Evolutionary conservation across 2,113 vertebrate species (phyloP).

Genomic region (Brachypteracias leptosomus): DNA sequence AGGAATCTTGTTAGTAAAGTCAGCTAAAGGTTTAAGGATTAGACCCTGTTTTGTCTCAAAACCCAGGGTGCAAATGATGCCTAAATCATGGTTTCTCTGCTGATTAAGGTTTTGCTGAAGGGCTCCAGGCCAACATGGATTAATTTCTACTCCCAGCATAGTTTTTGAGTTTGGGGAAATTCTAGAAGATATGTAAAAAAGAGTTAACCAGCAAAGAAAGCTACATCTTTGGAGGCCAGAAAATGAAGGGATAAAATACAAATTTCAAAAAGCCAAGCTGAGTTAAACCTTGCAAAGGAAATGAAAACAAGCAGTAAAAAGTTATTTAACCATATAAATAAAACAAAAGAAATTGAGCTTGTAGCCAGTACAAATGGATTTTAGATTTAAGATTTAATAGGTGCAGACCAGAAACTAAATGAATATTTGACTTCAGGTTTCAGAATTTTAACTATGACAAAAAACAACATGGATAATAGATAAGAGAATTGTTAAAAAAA

Average conservation of each 20-base stretch:
- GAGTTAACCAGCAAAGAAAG: not conserved
- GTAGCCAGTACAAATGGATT: not conserved
- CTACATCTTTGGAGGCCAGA: not conserved
- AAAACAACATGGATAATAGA: not conserved
- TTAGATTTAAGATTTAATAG: not conserved
- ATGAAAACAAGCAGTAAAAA: conserved; percentile 6
- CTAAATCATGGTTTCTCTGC: not conserved
- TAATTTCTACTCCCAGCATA: not conserved
- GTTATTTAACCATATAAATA: conserved; percentile 4
- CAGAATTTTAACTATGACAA: not conserved
- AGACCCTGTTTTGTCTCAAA: not conserved
- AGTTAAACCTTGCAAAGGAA: conserved; percentile 1
- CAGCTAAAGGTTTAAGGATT: not conserved
- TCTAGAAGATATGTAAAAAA: not conserved
- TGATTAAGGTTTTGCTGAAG: not conserved
- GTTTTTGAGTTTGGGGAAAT: not conserved
- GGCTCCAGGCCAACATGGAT: not conserved
- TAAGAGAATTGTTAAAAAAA: not conserved
- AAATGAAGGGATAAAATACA: not conserved
- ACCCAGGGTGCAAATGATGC: not conserved
- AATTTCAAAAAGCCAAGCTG: not conserved
- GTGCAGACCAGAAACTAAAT: not conserved
- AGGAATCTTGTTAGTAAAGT: not conserved
- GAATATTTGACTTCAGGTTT: not conserved
- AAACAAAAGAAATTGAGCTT: not conserved